Evolutionary conservation across 2,888 invertebrate genomes (phyloP).

Genomic region (Cordilura impudica): DNA sequence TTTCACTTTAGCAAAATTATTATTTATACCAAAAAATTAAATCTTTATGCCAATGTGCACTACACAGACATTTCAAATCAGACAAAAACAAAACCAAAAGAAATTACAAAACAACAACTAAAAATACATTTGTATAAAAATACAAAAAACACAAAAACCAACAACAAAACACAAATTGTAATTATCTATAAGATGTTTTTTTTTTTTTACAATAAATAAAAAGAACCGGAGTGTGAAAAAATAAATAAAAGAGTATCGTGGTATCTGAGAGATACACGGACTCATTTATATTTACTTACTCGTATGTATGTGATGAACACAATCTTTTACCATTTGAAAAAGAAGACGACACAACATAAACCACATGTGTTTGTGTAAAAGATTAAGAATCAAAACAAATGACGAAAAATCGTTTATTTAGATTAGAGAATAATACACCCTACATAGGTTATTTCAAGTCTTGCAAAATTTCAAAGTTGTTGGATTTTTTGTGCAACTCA

Average conservation of each 20-base stretch:
- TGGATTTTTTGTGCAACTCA: too few relatives aligned
- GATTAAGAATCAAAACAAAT: constrained; percentile 54
- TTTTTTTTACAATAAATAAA: not conserved
- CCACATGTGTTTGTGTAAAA: constrained; percentile 44
- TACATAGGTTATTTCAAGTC: too few relatives aligned
- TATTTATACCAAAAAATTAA: too few relatives aligned
- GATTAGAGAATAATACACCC: not conserved
- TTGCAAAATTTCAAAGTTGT: too few relatives aligned
- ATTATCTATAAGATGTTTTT: constrained; percentile 48
- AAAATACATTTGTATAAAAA: too few relatives aligned
- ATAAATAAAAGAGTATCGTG: constrained; percentile 26
- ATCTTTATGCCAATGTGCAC: too few relatives aligned
- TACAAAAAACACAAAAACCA: constrained; percentile 19
- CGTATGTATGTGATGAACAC: constrained; percentile 13
- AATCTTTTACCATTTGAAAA: constrained; percentile 14
- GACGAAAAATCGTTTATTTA: constrained; percentile 2
- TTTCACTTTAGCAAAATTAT: too few relatives aligned
- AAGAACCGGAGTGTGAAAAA: constrained; percentile 43
- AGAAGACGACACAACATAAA: constrained; percentile 10
- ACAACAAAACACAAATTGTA: constrained; percentile 34
- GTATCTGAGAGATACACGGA: constrained; percentile 51
- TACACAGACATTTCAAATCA: too few relatives aligned
- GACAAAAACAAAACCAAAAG: too few relatives aligned
- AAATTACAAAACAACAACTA: too few relatives aligned
- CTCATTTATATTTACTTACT: constrained; percentile 20